Percentiles rank a stretch among this genome's conserved stretches.
Evolutionary conservation across 2,888 invertebrate genomes (phyloP).

Genomic region (Agrotis ipsilon): DNA sequence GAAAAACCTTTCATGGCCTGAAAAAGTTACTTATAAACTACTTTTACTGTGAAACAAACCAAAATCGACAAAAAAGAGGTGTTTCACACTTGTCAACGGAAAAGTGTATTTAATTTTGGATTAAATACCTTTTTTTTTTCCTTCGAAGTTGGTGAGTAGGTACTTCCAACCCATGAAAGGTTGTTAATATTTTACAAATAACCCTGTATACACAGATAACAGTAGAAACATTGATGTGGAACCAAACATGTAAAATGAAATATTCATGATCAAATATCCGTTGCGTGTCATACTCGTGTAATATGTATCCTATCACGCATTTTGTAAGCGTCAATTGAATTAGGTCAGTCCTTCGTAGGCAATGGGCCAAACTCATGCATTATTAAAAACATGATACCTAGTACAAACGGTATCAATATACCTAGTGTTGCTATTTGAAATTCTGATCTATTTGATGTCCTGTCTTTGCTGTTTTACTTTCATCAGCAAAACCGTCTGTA

Average conservation of each 20-base stretch:
- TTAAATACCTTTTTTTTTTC: too few species aligned
- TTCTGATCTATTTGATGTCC: constrained; percentile 1
- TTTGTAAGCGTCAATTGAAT: constrained; percentile 60
- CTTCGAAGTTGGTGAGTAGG: too few species aligned
- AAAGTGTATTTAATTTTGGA: too few species aligned
- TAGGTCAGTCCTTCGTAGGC: constrained; percentile 52
- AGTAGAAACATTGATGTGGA: constrained; percentile 32
- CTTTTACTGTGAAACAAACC: too few species aligned
- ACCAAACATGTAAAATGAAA: constrained; percentile 36
- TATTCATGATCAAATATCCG: constrained; percentile 48
- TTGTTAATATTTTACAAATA: too few species aligned
- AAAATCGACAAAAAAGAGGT: too few species aligned
- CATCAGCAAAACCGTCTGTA: background rate
- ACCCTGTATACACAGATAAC: constrained; percentile 8
- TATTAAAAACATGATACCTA: constrained; percentile 50
- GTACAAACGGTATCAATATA: constrained; percentile 29
- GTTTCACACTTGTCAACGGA: too few species aligned
- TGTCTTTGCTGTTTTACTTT: background rate
- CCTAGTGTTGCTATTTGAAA: constrained; percentile 2
- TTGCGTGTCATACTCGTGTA: constrained; percentile 54
- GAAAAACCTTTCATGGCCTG: too few species aligned
- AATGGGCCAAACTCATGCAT: constrained; percentile 57
- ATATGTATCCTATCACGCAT: constrained; percentile 56
- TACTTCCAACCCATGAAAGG: too few species aligned
- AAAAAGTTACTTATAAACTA: too few species aligned